Conservation (phyloP, 2,113 vertebrate species). For the Phalacrocorax pelagicus region DNA sequence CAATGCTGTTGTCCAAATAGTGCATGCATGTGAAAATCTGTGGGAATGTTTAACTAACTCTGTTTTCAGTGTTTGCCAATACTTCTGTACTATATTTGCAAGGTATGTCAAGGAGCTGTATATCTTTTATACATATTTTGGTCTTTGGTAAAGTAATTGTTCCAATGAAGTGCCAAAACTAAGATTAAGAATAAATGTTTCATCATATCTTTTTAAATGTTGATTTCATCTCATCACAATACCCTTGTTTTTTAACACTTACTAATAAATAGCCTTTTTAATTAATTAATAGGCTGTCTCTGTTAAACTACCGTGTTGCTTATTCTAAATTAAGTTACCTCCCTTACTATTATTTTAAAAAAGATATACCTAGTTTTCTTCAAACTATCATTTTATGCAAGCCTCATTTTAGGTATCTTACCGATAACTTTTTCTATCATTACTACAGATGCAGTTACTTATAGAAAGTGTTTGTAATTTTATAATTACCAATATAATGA, state of each 20-base stretch:
- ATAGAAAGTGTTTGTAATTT: conserved; percentile 98
- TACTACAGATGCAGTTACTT: conserved; percentile 88
- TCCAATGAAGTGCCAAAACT: conserved; percentile 98
- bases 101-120: conserved; percentile 84
- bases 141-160: conserved; percentile 90
- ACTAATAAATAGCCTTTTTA: conserved; percentile 69
- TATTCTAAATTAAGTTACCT: conserved; percentile 4
- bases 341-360: not conserved
- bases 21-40: conserved; percentile 96
- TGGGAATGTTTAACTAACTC: conserved; percentile 92
- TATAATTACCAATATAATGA: conserved; percentile 82
- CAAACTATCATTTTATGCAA: conserved; percentile 78
- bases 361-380: not conserved
- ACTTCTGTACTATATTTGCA: conserved; percentile 85
- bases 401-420: conserved; percentile 70
- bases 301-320: conserved; percentile 43
- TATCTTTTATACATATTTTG: conserved; percentile 86
- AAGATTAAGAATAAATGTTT: conserved; percentile 75
- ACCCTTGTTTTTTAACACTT: conserved; percentile 71
- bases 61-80: conserved; percentile 92
- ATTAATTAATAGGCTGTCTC: conserved; percentile 66
- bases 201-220: conserved; percentile 80
- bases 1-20: conserved; percentile 78
- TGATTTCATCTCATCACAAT: conserved; percentile 72
- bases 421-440: conserved; percentile 83